Base-by-base conservation (phyloP, 1,140 invertebrate genomes). In the Pseudomyrmex dendroicus region DNA sequence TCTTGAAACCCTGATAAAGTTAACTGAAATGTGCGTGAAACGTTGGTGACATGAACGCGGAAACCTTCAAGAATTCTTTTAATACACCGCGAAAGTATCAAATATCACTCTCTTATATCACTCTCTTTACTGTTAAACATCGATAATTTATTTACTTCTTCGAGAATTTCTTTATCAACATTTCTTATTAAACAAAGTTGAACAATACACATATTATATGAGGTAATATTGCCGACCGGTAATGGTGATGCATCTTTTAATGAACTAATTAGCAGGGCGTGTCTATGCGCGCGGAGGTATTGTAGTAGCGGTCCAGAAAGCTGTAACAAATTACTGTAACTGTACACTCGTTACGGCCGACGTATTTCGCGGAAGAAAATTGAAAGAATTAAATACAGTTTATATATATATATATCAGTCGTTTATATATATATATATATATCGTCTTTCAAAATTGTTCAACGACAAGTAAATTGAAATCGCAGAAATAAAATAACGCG, bases 271-370 rank as follows among this genome's bases (percentile, higher is more conserved):
- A 78, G 15, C 59, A 3, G 7, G 15, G 17, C 9, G 7, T 8
- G 35, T 35, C 35, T 35, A 35, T 56, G 17, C 5, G 13, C 44
- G n/a, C 20, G n/a, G 12, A 64, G 15, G 20, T 3, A 35, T 52
- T n/a, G 46, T 52, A 20, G 44, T 52, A 44, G 44, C 20, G 48
- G 48, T 54, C 12, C 50, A 35, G 12, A 17, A 57, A 67, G 22
- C 63, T 22, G 25, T 77, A 57, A 77, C 17, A 25, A 77, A 77
- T 66, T 77, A 67, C 17, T 46, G 5, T 77, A 77, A 77, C 63
- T 67, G 52, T 67, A 77, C 17, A 67, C 35, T 59, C 46, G 63
- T 77, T 67, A 56, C n/a, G 46, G 22, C 35, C 12, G 20, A 78
- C 13, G 63, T 17, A 25, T 56, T 5, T 76, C 10, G 22, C 17